Evolutionary conservation across 2,113 vertebrate genomes (phyloP), one percentile per base, ranked within the genome.

Genomic region (Hiodon alosoides): DNA sequence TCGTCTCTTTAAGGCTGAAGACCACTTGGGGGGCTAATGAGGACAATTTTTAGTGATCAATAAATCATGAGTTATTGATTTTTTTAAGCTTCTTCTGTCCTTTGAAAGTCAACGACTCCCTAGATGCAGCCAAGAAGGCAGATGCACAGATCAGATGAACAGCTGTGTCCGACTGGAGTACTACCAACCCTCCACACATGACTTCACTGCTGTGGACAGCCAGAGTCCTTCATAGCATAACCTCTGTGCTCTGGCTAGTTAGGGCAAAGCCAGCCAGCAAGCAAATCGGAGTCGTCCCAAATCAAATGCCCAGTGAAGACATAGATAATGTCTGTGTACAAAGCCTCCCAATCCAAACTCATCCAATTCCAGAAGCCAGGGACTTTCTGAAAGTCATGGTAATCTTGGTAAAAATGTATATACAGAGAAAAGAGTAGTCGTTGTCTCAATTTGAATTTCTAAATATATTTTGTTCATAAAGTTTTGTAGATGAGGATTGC

Each of bases 51-150:
- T 89, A 90, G 84, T 92, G 87, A 92, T 92, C 90, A 91, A 92
- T 92, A 92, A 92, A 92, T 92, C 89, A 92, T 92, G 90, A 80
- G 82, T 89, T 91, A 90, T 92, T 91, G 90, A 92, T 91, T 90
- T 84, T 81, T 86, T 73, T 11, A 89, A 85, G 86, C 73, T 65
- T 79, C 88, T 87, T 91, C 88, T 92, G 85, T 89, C 89, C 89
- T 87, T 87, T 89, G 89, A 88, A 88, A 88, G 86, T 87, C 86
- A 88, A 81, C 59, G 46, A 10, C 84, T 78, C 78, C 79, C 79
- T 73, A n/a, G 76, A 75, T 54, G 73, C 60, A 55, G 71, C 71
- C 73, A 67, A 65, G 67, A 62, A 64, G 53, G 72, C 77, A 71
- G 31, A 72, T 65, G 74, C 58, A 73, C 16, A 53, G 47, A 67